These are phyloP conservation scores for Myiotriccus ornatus DNA, from an alignment of 2,797 vertebrate species.

Conservation along the genomic window DNA sequence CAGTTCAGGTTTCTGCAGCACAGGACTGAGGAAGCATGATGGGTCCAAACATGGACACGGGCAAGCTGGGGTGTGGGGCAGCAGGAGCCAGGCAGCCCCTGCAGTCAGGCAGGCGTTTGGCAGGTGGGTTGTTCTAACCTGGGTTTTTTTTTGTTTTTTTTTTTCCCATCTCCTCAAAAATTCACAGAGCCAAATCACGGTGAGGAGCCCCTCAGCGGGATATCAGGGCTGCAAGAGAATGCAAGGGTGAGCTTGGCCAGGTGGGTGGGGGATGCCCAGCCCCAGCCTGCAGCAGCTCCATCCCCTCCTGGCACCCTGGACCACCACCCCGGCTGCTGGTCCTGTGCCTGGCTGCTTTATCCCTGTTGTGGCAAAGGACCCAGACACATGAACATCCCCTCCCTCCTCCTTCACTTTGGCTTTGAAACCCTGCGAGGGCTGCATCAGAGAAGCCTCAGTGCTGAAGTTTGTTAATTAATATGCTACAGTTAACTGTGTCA, in stretches of 20 bases:
- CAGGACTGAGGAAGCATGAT: accelerated
- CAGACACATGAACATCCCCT: neutral
- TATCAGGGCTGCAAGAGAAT: neutral
- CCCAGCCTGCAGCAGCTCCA: neutral
- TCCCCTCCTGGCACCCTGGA: neutral
- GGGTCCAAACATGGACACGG: neutral
- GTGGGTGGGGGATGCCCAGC: neutral
- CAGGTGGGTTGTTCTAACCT: neutral
- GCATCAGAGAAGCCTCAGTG: neutral
- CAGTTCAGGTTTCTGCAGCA: neutral
- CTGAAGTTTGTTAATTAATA: constrained; percentile 59
- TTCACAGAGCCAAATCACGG: neutral
- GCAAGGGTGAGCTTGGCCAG: neutral
- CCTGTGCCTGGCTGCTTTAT: neutral
- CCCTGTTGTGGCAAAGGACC: neutral
- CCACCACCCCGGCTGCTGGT: accelerated
- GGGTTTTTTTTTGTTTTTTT: neutral
- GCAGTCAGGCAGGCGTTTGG: accelerated
- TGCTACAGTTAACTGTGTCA: constrained; percentile 39
- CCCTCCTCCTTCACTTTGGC: neutral
- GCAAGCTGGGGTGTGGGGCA: neutral
- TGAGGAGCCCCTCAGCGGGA: neutral
- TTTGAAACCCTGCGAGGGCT: constrained; percentile 28
- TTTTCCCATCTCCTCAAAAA: neutral
- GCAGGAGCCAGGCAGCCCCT: neutral